These are phyloP conservation scores for Epinephelus malabaricus DNA, from an alignment of 2,797 vertebrate genomes.

Conservation along the genomic window DNA sequence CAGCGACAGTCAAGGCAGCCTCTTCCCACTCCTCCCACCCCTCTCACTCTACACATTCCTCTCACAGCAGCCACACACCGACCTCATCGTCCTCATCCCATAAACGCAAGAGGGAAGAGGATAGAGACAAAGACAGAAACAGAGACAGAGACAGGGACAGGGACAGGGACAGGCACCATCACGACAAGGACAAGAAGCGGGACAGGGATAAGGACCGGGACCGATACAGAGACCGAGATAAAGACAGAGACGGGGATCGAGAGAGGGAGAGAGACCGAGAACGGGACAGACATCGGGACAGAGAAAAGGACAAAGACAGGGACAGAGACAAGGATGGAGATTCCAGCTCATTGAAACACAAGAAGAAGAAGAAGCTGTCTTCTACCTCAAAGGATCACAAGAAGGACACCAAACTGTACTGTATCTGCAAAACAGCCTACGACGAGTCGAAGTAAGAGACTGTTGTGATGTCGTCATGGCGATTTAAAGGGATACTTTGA, in stretches of 20 bases:
- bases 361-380: constrained; percentile 98
- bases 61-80: constrained; percentile 62
- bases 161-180: constrained; percentile 74
- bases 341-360: constrained; percentile 89
- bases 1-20: constrained; percentile 73
- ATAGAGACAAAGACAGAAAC: constrained; percentile 83
- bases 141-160: constrained; percentile 81
- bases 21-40: constrained; percentile 61
- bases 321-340: constrained; percentile 70
- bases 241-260: constrained; percentile 50
- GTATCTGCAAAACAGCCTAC: constrained; percentile 98
- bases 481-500: not conserved
- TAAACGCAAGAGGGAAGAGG: constrained; percentile 92
- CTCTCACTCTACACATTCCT: constrained; percentile 69
- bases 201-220: constrained; percentile 71
- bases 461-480: fast-evolving
- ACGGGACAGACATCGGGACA: constrained; percentile 37
- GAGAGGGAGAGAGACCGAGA: constrained; percentile 76
- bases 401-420: constrained; percentile 99
- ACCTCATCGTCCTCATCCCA: constrained; percentile 79
- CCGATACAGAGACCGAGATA: constrained; percentile 26
- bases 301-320: constrained; percentile 49
- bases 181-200: constrained; percentile 79
- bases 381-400: constrained; percentile 98
- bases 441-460: constrained; percentile 96